phyloP scores from a whole-genome alignment of 2,888 invertebrate species.

The Byasa hedistus region DNA sequence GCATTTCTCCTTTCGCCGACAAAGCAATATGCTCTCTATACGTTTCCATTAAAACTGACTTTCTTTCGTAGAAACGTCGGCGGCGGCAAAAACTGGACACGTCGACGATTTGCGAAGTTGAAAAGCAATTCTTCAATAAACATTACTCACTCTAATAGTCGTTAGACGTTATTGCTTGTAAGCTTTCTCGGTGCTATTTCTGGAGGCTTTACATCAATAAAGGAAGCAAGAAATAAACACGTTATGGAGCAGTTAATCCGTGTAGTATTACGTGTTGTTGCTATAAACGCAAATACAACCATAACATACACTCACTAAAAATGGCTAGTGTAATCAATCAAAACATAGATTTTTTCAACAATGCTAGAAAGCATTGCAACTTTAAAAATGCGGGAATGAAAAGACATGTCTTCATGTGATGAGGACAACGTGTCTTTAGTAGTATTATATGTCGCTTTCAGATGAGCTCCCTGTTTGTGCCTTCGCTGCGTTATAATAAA shows the following conservation, averaged over 20 bases:
- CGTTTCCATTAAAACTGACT: slow-evolving; percentile 33
- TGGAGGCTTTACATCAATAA: slow-evolving; percentile 22
- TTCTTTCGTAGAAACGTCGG: slow-evolving; percentile 32
- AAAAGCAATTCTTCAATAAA: slow-evolving; percentile 32
- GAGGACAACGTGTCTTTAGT: too few relatives aligned
- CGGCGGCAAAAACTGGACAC: slow-evolving; percentile 26
- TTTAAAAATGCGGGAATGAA: too few relatives aligned
- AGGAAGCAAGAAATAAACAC: slow-evolving; percentile 24
- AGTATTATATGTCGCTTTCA: too few relatives aligned
- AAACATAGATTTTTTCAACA: not conserved
- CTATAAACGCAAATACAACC: not conserved
- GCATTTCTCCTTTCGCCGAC: slow-evolving; percentile 68
- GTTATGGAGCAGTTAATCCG: not conserved
- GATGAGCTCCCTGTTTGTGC: too few relatives aligned
- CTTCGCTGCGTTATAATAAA: too few relatives aligned
- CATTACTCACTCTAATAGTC: slow-evolving; percentile 28
- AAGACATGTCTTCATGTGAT: too few relatives aligned
- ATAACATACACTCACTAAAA: not conserved
- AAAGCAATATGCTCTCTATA: slow-evolving; percentile 55
- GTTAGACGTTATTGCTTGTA: slow-evolving; percentile 27
- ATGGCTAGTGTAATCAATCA: not conserved
- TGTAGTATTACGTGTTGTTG: not conserved
- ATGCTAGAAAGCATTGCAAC: too few relatives aligned
- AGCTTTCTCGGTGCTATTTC: slow-evolving; percentile 30
- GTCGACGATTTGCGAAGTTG: slow-evolving; percentile 29